Evolutionary conservation across 2,888 invertebrate species (phyloP), one percentile per base, ranked within the genome.

Genomic region (Brenthis ino): DNA sequence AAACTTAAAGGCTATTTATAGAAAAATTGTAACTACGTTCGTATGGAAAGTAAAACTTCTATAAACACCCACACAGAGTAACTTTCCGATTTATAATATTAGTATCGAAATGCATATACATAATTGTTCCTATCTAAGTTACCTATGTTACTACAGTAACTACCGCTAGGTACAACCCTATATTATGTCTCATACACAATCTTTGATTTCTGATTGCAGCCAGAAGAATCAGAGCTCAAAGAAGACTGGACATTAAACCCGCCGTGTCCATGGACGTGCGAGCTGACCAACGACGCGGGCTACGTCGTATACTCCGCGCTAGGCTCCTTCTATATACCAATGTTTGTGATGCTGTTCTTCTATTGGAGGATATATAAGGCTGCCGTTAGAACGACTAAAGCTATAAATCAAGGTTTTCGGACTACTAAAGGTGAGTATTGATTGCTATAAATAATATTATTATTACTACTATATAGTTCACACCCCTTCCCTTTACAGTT

Each of bases 271-370:
- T 96, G 96, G 96, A 96, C 96, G 76, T 98, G 98, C 83, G 97
- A 98, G 86, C 94, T 98, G 75, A 98, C 98, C 81, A 97, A 97
- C 91, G 98, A 98, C 85, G 96, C 97, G 58, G 98, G 98, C 65
- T 99, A 99, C 93, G 98, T 99, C 67, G 96, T 99, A 67, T 99
- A 99, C 92, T 98, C 98, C 4, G 99, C 99, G 0, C 94, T 99
- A 33, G 99, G 99, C n/a, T 98, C 98, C 74, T 99, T 99, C 95
- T 99, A 98, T 93, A 96, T 99, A 80, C 99, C 99, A 54, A 98
- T 98, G 98, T 95, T 98, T 80, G 98, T 99, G 77, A 99, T 99
- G 98, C 94, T 98, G 80, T 99, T 98, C 94, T 99, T 99, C 94
- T 99, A 99, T 89, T 98, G 98, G 97, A 94, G 98, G 78, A 99